Evolutionary conservation across 2,797 vertebrate genomes (phyloP).

Genomic region (Decapterus maruadsi): DNA sequence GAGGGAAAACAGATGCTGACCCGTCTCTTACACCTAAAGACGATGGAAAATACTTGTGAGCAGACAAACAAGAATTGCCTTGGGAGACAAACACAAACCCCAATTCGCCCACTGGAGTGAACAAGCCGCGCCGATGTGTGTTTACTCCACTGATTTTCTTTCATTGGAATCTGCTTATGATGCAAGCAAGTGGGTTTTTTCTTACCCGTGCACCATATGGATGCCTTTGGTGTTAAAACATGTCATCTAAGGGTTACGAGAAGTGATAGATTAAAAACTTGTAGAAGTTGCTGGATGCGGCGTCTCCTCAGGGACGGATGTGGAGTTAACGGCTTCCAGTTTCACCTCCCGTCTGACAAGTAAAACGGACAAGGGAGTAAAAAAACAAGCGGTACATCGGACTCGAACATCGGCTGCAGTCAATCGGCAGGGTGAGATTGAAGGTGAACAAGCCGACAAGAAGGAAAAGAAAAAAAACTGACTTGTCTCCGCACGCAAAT

Average conservation of each 20-base stretch:
- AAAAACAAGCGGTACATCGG: constrained; percentile 8
- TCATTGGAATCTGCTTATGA: constrained; percentile 25
- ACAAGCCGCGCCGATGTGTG: constrained; percentile 22
- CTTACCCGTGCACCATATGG: constrained; percentile 9
- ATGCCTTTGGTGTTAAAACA: constrained; percentile 13
- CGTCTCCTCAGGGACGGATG: constrained; percentile 20
- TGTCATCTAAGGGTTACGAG: not conserved
- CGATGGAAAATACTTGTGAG: constrained; percentile 35
- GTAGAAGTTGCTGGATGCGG: constrained; percentile 1
- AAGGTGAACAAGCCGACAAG: constrained; percentile 44
- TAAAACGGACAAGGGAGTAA: constrained; percentile 15
- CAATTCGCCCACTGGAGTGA: constrained; percentile 12
- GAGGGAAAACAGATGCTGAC: constrained; percentile 70
- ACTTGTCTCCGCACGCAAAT: constrained; percentile 7
- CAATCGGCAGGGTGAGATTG: constrained; percentile 31
- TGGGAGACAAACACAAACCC: constrained; percentile 29
- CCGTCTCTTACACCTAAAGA: constrained; percentile 56
- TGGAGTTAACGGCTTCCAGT: constrained; percentile 30
- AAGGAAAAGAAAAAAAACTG: constrained; percentile 13
- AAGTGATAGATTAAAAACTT: constrained; percentile 18
- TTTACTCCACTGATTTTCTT: constrained; percentile 44
- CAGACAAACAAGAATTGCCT: constrained; percentile 48
- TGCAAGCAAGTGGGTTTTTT: constrained; percentile 20
- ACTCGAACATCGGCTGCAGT: constrained; percentile 41
- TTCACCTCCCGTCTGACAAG: constrained; percentile 25